A percentile compares a stretch with the other conserved stretches of the same genome.
Conservation (phyloP, 2,797 vertebrate species). For the Clarias laeviceps region DNA sequence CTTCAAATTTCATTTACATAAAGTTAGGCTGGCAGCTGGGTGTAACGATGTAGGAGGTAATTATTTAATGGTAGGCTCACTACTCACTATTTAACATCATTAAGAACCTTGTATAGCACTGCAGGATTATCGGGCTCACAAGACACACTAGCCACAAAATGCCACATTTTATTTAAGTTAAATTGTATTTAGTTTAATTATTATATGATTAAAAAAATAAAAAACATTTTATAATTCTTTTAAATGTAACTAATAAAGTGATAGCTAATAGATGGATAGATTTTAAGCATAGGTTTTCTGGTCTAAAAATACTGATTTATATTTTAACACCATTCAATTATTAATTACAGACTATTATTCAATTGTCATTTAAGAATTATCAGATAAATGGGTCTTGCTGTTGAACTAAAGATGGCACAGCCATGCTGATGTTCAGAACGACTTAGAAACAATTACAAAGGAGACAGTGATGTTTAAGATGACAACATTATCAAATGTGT, state of each 20-base stretch:
- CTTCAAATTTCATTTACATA: neutral
- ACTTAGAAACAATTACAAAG: too few species aligned
- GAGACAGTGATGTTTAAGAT: too few species aligned
- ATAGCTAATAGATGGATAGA: too few species aligned
- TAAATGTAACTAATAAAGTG: neutral
- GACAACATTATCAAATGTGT: too few species aligned
- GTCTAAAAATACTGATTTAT: too few species aligned
- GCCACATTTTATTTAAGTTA: neutral
- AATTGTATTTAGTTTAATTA: neutral
- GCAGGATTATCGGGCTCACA: neutral
- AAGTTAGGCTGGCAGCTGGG: neutral
- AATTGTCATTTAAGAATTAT: neutral
- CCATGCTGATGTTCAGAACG: too few species aligned
- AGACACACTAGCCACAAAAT: neutral
- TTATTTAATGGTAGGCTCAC: neutral
- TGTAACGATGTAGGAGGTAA: neutral
- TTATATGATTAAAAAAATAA: too few species aligned
- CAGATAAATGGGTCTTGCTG: too few species aligned
- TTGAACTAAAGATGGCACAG: too few species aligned
- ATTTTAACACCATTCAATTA: neutral
- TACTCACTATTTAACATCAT: slow-evolving; percentile 4
- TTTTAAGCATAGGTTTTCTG: neutral
- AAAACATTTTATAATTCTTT: neutral
- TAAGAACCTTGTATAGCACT: neutral
- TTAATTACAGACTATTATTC: neutral